phyloP scores from a whole-genome alignment of 2,113 vertebrate genomes.

The Bothrops jararaca region DNA sequence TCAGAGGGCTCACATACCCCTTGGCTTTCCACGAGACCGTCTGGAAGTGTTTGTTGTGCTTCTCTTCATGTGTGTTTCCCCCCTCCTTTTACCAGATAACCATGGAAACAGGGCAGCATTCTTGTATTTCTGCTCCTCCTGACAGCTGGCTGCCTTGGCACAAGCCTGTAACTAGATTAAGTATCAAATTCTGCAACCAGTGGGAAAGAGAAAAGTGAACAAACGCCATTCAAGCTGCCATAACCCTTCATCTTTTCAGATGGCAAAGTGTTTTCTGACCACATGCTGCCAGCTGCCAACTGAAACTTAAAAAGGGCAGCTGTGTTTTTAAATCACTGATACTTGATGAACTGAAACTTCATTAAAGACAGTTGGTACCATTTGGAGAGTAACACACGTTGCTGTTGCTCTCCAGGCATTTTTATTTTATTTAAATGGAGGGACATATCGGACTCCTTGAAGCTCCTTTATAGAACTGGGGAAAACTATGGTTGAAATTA shows the following conservation, averaged over 20 bases:
- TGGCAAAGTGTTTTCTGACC: background rate
- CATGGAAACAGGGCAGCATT: background rate
- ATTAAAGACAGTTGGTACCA: accelerated
- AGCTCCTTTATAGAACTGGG: background rate
- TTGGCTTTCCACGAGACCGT: background rate
- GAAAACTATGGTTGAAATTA: background rate
- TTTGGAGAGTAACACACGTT: background rate
- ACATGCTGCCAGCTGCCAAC: background rate
- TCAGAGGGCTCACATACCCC: background rate
- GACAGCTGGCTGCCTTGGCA: slow-evolving; percentile 13
- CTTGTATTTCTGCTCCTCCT: background rate
- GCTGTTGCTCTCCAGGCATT: background rate
- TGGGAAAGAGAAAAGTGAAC: background rate
- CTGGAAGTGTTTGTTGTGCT: background rate
- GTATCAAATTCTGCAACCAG: background rate
- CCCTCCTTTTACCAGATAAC: background rate
- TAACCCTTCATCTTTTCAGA: background rate
- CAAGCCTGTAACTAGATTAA: background rate
- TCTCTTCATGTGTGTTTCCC: background rate
- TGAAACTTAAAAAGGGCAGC: background rate
- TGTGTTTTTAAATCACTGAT: background rate
- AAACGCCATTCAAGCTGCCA: background rate
- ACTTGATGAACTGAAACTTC: background rate
- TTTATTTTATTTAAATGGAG: slow-evolving; percentile 6
- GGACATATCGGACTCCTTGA: slow-evolving; percentile 37